Percentiles rank a stretch among this genome's conserved stretches.
Evolutionary conservation across 2,888 invertebrate genomes (phyloP).

Genomic region (Dioctria linearis): DNA sequence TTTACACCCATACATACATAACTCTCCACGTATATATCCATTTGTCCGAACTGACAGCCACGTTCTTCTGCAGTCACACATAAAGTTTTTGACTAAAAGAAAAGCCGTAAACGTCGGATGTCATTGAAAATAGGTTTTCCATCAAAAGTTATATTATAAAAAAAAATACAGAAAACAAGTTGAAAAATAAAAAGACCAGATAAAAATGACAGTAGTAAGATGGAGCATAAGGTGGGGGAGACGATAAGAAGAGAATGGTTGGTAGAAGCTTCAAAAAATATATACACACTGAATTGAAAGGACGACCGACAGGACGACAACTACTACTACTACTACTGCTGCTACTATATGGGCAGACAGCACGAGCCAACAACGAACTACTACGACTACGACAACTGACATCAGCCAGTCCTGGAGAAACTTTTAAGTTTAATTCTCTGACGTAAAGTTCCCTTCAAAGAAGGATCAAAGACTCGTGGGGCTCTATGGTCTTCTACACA

Average conservation of each 20-base stretch:
- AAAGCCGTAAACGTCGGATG: constrained; percentile 47
- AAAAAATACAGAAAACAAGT: constrained; percentile 24
- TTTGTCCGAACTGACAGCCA: constrained; percentile 50
- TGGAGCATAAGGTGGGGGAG: neutral
- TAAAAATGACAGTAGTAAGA: constrained; percentile 41
- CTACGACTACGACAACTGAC: neutral
- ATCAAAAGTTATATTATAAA: constrained; percentile 46
- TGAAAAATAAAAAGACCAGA: constrained; percentile 26
- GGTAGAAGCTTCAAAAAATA: neutral
- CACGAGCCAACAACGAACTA: constrained; percentile 4
- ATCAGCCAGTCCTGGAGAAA: neutral
- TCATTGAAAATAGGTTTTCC: constrained; percentile 55
- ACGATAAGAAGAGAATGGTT: neutral
- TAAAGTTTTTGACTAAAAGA: constrained; percentile 27
- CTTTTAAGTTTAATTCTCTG: constrained; percentile 47
- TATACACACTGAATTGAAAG: neutral
- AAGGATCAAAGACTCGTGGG: constrained; percentile 41
- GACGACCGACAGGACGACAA: neutral
- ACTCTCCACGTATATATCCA: constrained; percentile 20
- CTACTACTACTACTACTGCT: neutral
- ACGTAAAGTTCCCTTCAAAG: constrained; percentile 45
- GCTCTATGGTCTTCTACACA: neutral
- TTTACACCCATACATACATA: constrained; percentile 8
- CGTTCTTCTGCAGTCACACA: constrained; percentile 20
- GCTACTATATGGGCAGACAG: neutral